Evolutionary conservation across 1,140 invertebrate genomes (phyloP).

Genomic region (Drosophila takahashii): DNA sequence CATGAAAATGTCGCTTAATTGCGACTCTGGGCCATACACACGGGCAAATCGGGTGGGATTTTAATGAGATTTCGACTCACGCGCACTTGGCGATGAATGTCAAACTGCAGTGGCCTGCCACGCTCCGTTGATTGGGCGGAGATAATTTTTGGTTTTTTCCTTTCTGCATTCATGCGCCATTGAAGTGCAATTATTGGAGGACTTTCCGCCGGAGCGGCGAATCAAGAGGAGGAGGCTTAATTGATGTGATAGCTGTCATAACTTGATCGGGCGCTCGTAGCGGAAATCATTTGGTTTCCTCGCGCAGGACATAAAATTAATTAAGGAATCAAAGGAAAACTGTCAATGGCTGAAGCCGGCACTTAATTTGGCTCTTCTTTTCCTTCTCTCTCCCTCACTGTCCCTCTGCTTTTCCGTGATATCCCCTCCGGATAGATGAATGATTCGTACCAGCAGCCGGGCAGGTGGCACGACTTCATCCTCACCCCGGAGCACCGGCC

Average conservation of each 20-base stretch:
- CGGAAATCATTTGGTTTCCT: slow-evolving; percentile 46
- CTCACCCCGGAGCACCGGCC: slow-evolving; percentile 83
- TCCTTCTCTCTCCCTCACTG: slow-evolving; percentile 1
- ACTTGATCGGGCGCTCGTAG: slow-evolving; percentile 37
- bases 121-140: slow-evolving; percentile 20
- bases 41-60: slow-evolving; percentile 19
- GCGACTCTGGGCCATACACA: slow-evolving; percentile 32
- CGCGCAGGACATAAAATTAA: slow-evolving; percentile 44
- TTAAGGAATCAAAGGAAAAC: slow-evolving; percentile 54
- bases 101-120: slow-evolving; percentile 30
- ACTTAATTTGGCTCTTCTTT: slow-evolving; percentile 48
- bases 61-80: slow-evolving; percentile 55
- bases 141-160: slow-evolving; percentile 36
- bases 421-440: slow-evolving; percentile 87
- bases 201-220: slow-evolving; percentile 17
- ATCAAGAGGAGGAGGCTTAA: slow-evolving; percentile 34
- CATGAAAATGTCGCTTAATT: slow-evolving; percentile 55
- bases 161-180: slow-evolving; percentile 20
- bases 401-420: slow-evolving; percentile 18
- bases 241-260: slow-evolving; percentile 56
- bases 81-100: slow-evolving; percentile 49
- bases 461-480: slow-evolving; percentile 89
- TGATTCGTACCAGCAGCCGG: slow-evolving; percentile 89
- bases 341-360: slow-evolving; percentile 40
- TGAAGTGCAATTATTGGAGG: slow-evolving; percentile 51